These are phyloP conservation scores for Nebria salina DNA, from an alignment of 2,888 invertebrate genomes.

Conservation along the genomic window DNA sequence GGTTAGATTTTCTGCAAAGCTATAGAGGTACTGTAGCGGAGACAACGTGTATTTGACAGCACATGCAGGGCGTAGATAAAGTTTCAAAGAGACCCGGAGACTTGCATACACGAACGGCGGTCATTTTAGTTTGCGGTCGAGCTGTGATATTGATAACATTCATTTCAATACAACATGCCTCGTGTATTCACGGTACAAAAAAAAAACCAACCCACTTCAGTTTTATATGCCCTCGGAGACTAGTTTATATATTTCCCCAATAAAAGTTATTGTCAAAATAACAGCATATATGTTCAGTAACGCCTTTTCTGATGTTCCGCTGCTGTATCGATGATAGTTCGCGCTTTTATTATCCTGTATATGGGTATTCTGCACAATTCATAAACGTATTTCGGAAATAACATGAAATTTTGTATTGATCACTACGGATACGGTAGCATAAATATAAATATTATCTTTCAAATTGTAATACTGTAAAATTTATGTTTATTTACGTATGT, in stretches of 20 bases:
- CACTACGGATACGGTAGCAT: not conserved
- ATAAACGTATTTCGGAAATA: not conserved
- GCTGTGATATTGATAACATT: constrained; percentile 16
- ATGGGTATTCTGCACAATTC: not conserved
- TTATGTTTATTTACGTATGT: not conserved
- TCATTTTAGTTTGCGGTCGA: constrained; percentile 4
- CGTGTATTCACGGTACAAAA: not conserved
- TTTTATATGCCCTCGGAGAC: constrained; percentile 6
- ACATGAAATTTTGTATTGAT: not conserved
- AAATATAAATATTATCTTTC: not conserved
- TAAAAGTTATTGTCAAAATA: constrained; percentile 11
- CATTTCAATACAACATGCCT: not conserved
- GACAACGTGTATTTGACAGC: constrained; percentile 34
- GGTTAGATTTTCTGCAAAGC: constrained; percentile 17
- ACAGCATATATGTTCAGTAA: constrained; percentile 1
- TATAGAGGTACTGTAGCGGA: not conserved
- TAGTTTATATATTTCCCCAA: constrained; percentile 10
- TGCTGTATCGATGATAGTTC: not conserved
- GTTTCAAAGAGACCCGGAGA: constrained; percentile 32
- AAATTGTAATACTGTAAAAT: not conserved
- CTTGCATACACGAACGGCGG: constrained; percentile 15
- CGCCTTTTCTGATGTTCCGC: not conserved
- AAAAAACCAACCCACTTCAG: constrained; percentile 12
- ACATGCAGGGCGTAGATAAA: constrained; percentile 33
- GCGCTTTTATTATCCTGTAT: not conserved